Base-by-base conservation (phyloP, 2,797 vertebrate species). In the Sandelia bainsii region DNA sequence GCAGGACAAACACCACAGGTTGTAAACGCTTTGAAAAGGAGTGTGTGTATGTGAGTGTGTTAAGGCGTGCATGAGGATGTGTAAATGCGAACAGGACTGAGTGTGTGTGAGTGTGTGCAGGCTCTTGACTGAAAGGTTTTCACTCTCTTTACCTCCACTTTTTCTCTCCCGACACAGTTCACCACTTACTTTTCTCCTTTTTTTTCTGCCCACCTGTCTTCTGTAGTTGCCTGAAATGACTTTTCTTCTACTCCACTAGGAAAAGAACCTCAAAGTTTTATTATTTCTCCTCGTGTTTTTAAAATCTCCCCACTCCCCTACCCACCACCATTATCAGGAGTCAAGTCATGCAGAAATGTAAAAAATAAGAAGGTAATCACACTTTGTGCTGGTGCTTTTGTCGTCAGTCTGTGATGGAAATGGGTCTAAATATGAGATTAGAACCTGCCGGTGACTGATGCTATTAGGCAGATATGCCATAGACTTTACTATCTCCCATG, bases 361-460 rank as follows among this genome's bases (percentile, higher is more conserved):
- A 82, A 88, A 84, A 90, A 88, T 66, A 89, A 80, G 83, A 91
- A 91, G 88, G 90, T 92, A 93, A 93, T 94, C 91, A 92, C 86
- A 91, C 91, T 88, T 92, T 91, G 89, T 91, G 87, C 84, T 78
- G 88, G 81, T 85, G 87, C 92, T 90, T 91, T 91, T 92, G 91
- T 93, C 91, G 85, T 91, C 91, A 86, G 83, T 72, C 83, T 40
- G 75, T 92, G 92, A 93, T 94, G 90, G 91, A 93, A 93, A 91
- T 80, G 85, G 89, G 91, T 93, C 92, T 93, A 93, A 94, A 93
- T 91, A 90, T 92, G 93, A 93, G 93, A 94, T 94, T 93, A 94
- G 92, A 93, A 92, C 89, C 92, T 90, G 89, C 86, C 90, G 85
- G 80, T 94, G 93, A 94, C 92, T 93, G 93, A 93, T 93, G 93